phyloP scores from a whole-genome alignment of 2,113 vertebrate species.

The Charina bottae region DNA sequence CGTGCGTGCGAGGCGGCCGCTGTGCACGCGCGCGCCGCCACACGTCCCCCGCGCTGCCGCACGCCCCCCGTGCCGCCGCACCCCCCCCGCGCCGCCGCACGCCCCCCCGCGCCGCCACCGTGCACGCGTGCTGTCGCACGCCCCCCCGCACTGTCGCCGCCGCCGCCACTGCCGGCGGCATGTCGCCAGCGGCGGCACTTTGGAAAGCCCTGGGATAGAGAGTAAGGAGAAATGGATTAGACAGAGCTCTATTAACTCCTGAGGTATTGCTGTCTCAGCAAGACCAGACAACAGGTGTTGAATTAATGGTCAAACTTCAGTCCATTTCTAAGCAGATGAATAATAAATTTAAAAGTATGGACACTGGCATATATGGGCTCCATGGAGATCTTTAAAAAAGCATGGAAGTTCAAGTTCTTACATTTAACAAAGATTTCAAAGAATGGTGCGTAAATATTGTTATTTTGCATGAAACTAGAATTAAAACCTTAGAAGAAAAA shows the following conservation, averaged over 20 bases:
- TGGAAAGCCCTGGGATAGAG: too few relatives aligned
- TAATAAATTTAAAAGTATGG: background rate
- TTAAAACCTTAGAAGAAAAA: background rate
- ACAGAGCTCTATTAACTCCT: background rate
- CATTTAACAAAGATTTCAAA: background rate
- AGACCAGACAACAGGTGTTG: background rate
- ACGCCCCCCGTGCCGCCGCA: too few relatives aligned
- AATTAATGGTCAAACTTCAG: background rate
- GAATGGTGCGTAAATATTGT: background rate
- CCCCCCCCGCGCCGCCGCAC: too few relatives aligned
- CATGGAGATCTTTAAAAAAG: background rate
- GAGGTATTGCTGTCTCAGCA: background rate
- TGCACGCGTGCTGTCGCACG: too few relatives aligned
- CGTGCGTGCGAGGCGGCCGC: too few relatives aligned
- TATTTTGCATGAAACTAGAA: background rate
- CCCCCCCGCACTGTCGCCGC: too few relatives aligned
- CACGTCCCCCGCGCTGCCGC: too few relatives aligned
- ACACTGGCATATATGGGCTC: background rate
- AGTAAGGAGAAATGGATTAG: background rate
- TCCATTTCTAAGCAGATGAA: background rate
- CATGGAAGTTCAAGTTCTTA: background rate
- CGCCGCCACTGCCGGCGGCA: too few relatives aligned
- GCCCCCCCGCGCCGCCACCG: too few relatives aligned
- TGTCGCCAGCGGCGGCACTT: too few relatives aligned
- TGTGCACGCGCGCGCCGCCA: too few relatives aligned